Base-by-base conservation (phyloP, 1,140 invertebrate species). In the Aphelenchoides fujianensis region DNA sequence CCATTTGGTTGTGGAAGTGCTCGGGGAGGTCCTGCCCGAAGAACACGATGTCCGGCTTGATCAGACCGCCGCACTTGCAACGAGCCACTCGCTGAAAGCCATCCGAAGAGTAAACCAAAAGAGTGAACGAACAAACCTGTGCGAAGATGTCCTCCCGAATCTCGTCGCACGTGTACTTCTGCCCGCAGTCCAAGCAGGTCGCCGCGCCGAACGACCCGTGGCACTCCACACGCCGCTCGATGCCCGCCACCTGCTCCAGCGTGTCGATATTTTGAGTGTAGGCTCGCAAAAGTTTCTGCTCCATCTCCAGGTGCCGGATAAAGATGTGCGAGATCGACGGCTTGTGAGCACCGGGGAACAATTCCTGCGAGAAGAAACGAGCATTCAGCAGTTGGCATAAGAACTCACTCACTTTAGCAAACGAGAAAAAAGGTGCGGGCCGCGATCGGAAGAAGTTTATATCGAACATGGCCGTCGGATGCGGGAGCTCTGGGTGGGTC, bases 241-340 rank as follows among this genome's bases (percentile, higher is more conserved):
- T 93, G 31, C 91, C 91, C 34, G 92, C 91, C 1, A 91, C 89
- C 84, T 91, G 90, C 85, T 95, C 93, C 48, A 95, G 84, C 0
- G 92, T 95, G 77, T 95, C 93, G 66, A 95, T 95, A 84, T 95
- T 95, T 87, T 95, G 93, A 0, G 93, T 93, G 84, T 95, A 95
- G 86, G 94, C 95, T 27, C 92, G 85, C 70, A 95, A 85, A 30
- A 95, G 86, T 84, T 92, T 91, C 23, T 88, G 89, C 68, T 91
- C 89, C 3, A 88, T 88, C 84, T 95, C 93, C 23, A 95, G 84
- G 78, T 90, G 86, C 84, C 90, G 90, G 71, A 94, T 93, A 86
- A 94, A 94, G 75, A 85, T 83, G 85, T 95, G 93, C 82, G 91
- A 92, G 31, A 90, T 89, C 23, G 92, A 93, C 3, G 93, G 93